These are phyloP conservation scores for Lasiurus cinereus DNA, from an alignment of 2,113 vertebrate genomes.

Conservation along the genomic window DNA sequence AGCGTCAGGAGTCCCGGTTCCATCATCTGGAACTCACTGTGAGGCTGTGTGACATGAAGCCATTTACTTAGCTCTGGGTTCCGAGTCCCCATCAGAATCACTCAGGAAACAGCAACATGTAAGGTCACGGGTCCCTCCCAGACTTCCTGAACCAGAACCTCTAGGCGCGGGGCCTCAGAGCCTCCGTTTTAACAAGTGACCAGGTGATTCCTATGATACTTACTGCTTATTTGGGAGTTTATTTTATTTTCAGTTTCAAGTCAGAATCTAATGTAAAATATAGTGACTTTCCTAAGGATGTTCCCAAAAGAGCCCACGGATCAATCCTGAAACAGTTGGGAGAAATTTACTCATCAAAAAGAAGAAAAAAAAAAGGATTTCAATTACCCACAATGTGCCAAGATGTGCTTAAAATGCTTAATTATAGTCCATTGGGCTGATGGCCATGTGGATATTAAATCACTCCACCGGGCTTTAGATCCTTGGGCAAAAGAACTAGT, in stretches of 20 bases:
- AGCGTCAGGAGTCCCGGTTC: neutral
- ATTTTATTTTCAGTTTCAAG: neutral
- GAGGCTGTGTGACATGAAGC: neutral
- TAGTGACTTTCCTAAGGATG: neutral
- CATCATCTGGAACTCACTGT: accelerated
- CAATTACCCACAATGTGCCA: neutral
- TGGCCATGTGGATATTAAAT: neutral
- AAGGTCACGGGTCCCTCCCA: accelerated
- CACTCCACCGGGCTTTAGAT: accelerated
- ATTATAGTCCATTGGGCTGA: accelerated
- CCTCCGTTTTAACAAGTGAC: neutral
- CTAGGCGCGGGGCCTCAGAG: no score
- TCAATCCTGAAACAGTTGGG: neutral
- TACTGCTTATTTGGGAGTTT: neutral
- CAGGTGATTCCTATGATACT: neutral
- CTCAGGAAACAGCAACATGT: neutral
- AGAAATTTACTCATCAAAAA: neutral
- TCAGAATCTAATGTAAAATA: neutral
- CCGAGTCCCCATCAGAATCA: neutral
- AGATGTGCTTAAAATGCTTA: neutral
- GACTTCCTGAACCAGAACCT: neutral
- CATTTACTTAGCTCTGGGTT: no score
- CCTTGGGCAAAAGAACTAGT: neutral
- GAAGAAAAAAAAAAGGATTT: neutral
- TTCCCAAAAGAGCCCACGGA: neutral